Evolutionary conservation across 2,797 vertebrate genomes (phyloP).

Genomic region (Scolopax bukidnonensis): DNA sequence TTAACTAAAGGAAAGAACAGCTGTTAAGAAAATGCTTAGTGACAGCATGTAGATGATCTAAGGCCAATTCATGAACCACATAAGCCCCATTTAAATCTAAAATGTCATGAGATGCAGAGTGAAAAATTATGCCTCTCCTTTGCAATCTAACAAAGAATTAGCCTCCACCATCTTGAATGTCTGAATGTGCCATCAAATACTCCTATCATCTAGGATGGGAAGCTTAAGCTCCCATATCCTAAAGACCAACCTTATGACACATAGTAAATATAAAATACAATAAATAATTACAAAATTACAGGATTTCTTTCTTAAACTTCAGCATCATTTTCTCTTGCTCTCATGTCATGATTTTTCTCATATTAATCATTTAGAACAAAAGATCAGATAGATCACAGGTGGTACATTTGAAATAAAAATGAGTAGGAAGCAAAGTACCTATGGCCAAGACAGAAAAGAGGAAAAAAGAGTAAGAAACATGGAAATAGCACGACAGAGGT

Average conservation of each 20-base stretch:
- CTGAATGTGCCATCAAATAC: not conserved
- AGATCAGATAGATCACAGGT: not conserved
- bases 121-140: conserved; percentile 1
- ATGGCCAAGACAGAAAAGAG: not conserved
- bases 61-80: not conserved
- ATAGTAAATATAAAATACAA: not conserved
- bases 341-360: not conserved
- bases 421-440: not conserved
- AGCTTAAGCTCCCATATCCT: not conserved
- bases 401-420: not conserved
- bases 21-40: conserved; percentile 44
- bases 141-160: not conserved
- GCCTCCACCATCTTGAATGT: not conserved
- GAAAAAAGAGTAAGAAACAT: not conserved
- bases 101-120: not conserved
- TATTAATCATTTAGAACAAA: not conserved
- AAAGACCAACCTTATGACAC: not conserved
- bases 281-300: not conserved
- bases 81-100: conserved; percentile 41
- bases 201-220: not conserved
- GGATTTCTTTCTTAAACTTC: not conserved
- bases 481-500: not conserved
- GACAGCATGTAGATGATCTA: conserved; percentile 39
- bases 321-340: not conserved
- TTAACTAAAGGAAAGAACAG: conserved; percentile 34